Evolutionary conservation across 2,888 invertebrate genomes (phyloP), one percentile per base, ranked within the genome.

Genomic region (Cryptocephalus moraei): DNA sequence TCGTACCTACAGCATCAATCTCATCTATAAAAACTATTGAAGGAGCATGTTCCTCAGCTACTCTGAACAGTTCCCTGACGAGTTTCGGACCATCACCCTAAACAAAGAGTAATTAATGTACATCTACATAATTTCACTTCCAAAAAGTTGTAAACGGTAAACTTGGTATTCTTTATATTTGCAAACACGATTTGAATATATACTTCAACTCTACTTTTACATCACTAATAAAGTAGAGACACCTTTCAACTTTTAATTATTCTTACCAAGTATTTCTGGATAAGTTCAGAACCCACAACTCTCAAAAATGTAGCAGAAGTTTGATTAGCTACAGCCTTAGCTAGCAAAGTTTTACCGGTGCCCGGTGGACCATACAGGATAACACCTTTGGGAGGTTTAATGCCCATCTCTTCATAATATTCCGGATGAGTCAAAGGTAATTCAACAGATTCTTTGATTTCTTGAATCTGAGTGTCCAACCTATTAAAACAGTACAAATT

Each of bases 391-490:
- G 99, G 99, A 10, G 99, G 97, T 66, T 95, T 94, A 60, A 99
- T 99, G 48, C 99, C 99, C 97, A 99, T 99, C 74, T 99, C 99
- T 71, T 99, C 97, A 68, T 99, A 99, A 72, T 97, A 97, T 71
- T 99, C 99, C 1, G 99, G 99, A 75, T 99, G 99, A 10, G 99
- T 99, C 12, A 99, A 73, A 0, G 99, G 99, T 52, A 99, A 73
- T 69, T 99, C 99, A 8, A 99, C 99, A 40, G 96, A 95, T 75
- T 99, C 99, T 72, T 94, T 94, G 50, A 94, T 94, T 73, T 94
- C 91, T 69, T 93, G 97, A 66, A 99, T 99, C 73, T 99, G 99
- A 33, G 89, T 90, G 14, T 36, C 36, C 12, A 36, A 36, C 6
- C 36, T 36, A 36, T 6, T 6, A 22, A 22, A 22, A 22, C 6